A percentile compares a stretch with the other conserved stretches of the same genome.
phyloP scores from a whole-genome alignment of 2,113 vertebrate species.

The Hippocampus guttulatus region DNA sequence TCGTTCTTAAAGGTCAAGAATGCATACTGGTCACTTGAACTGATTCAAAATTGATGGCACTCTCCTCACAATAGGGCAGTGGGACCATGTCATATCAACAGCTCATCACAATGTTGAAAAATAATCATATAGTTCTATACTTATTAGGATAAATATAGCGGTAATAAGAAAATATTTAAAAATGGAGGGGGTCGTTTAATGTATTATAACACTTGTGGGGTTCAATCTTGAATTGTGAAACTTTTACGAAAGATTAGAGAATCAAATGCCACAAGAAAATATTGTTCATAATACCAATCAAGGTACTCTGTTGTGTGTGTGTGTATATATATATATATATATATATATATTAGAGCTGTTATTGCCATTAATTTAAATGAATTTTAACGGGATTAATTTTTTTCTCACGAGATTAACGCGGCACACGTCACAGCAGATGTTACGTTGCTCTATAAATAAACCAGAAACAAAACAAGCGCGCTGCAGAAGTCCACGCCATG shows the following conservation, averaged over 20 bases:
- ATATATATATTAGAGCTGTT: too few relatives aligned
- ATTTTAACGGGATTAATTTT: too few relatives aligned
- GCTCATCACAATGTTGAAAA: not conserved
- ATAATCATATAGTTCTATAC: too few relatives aligned
- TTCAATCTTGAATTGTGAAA: not conserved
- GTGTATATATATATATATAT: too few relatives aligned
- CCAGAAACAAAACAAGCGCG: too few relatives aligned
- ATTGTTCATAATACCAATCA: not conserved
- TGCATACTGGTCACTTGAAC: not conserved
- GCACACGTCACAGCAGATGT: too few relatives aligned
- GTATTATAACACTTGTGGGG: not conserved
- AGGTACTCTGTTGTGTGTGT: not conserved
- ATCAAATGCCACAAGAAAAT: not conserved
- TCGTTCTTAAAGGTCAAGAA: not conserved
- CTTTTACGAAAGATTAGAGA: too few relatives aligned
- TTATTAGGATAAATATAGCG: not conserved
- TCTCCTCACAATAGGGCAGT: not conserved
- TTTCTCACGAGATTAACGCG: too few relatives aligned
- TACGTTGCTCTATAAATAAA: too few relatives aligned
- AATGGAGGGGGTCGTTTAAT: not conserved
- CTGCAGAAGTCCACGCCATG: too few relatives aligned
- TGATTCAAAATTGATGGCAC: not conserved
- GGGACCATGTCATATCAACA: too few relatives aligned
- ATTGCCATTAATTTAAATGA: too few relatives aligned
- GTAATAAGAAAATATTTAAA: not conserved